phyloP scores from a whole-genome alignment of 2,888 invertebrate species.

The Caradrina kadenii region DNA sequence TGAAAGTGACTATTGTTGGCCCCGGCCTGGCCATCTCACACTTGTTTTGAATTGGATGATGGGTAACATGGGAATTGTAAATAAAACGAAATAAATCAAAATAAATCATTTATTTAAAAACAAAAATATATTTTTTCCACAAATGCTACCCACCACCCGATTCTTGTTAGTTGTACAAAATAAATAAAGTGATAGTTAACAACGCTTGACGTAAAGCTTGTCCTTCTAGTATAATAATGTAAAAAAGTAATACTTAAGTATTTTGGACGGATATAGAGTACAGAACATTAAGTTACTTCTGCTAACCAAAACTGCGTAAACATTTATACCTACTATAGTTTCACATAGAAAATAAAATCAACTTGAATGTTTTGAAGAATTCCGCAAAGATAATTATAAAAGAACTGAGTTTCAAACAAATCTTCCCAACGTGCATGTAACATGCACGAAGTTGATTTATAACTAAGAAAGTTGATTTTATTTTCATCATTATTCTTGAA shows the following conservation, averaged over 20 bases:
- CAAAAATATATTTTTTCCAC: constrained; percentile 66
- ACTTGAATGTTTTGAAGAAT: background rate
- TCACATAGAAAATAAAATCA: constrained; percentile 4
- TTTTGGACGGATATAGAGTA: constrained; percentile 27
- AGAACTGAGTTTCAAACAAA: background rate
- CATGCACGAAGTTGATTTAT: too few relatives aligned
- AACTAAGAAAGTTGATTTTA: background rate
- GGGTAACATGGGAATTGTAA: constrained; percentile 79
- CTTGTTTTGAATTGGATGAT: constrained; percentile 74
- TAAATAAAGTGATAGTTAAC: constrained; percentile 40
- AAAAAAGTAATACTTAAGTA: constrained; percentile 36
- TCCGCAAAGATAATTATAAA: background rate
- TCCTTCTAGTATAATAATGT: constrained; percentile 30
- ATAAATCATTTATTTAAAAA: constrained; percentile 75
- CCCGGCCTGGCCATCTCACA: background rate
- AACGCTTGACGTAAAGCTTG: constrained; percentile 31
- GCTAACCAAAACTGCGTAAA: constrained; percentile 13
- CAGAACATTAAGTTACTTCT: background rate
- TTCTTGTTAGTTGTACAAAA: constrained; percentile 63
- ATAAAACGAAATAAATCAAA: constrained; percentile 77
- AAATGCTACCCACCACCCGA: constrained; percentile 86
- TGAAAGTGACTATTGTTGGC: background rate
- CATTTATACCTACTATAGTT: background rate
- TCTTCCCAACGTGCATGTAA: too few relatives aligned
- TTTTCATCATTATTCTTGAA: background rate